Percentiles rank a stretch among this genome's conserved stretches.
Evolutionary conservation across 2,888 invertebrate species (phyloP).

Genomic region (Stenotaenia linearis): DNA sequence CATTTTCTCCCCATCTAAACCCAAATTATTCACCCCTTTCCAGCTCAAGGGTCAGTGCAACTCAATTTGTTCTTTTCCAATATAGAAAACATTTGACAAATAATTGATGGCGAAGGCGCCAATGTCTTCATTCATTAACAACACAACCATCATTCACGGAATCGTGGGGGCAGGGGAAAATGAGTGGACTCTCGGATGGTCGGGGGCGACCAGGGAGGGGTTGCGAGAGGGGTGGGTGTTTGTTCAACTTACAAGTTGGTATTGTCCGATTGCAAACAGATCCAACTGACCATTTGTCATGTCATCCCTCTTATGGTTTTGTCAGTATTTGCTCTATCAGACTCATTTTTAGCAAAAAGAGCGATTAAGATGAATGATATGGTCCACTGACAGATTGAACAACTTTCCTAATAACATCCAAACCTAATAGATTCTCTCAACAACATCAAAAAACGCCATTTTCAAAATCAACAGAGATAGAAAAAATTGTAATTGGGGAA

Average conservation of each 20-base stretch:
- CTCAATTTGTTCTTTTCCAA: constrained; percentile 19
- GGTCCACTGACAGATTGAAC: constrained; percentile 1
- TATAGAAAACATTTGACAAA: constrained; percentile 14
- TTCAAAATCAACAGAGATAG: background rate
- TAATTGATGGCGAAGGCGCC: constrained; percentile 4
- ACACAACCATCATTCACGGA: constrained; percentile 2
- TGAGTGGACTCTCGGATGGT: background rate
- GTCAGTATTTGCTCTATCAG: constrained; percentile 12
- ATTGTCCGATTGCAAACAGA: constrained; percentile 10
- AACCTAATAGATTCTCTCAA: constrained; percentile 1
- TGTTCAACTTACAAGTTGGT: background rate
- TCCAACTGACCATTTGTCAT: constrained; percentile 19
- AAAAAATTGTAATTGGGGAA: background rate
- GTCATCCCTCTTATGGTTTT: constrained; percentile 13
- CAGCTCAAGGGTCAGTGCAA: background rate
- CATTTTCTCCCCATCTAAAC: background rate
- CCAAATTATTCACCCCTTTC: background rate
- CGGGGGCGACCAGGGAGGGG: background rate
- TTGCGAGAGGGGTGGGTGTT: background rate
- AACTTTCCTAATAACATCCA: constrained; percentile 10
- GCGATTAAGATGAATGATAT: constrained; percentile 11
- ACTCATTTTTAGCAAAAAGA: constrained; percentile 12
- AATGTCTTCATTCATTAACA: constrained; percentile 11
- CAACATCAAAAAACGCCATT: background rate
- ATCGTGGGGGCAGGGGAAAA: background rate